Conservation (phyloP, 2,888 invertebrate genomes). For the Azorinus chamasolen region DNA sequence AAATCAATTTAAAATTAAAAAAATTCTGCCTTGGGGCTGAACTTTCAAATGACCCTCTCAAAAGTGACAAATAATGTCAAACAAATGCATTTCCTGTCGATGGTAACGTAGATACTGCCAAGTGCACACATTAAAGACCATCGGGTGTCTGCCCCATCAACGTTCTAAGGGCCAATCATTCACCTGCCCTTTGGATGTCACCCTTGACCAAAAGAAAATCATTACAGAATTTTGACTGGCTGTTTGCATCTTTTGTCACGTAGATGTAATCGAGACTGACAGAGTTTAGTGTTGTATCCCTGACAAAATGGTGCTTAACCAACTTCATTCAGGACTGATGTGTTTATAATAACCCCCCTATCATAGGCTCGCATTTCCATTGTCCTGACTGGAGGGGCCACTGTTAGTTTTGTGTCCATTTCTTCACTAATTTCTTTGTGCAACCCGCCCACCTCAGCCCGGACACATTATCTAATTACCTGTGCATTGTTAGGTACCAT, state of each 20-base stretch:
- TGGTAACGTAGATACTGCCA: constrained; percentile 38
- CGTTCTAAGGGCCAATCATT: constrained; percentile 37
- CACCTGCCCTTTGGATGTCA: constrained; percentile 33
- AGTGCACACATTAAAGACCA: constrained; percentile 41
- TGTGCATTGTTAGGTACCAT: constrained; percentile 41
- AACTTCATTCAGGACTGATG: constrained; percentile 59
- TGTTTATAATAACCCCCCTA: constrained; percentile 67
- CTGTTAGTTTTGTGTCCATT: constrained; percentile 58
- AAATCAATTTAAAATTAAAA: constrained; percentile 2
- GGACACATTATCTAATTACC: constrained; percentile 65
- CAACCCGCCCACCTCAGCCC: constrained; percentile 48
- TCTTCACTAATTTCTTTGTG: constrained; percentile 62
- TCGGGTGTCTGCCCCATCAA: too few relatives aligned
- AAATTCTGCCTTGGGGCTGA: constrained; percentile 10
- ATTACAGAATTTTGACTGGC: constrained; percentile 53
- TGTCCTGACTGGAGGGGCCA: constrained; percentile 52
- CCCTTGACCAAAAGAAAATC: constrained; percentile 52
- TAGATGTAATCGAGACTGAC: constrained; percentile 62
- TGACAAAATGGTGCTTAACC: constrained; percentile 66
- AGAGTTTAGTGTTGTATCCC: constrained; percentile 32
- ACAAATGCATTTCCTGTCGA: constrained; percentile 67
- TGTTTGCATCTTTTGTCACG: constrained; percentile 57
- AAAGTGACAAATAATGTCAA: constrained; percentile 67
- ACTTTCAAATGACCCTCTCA: constrained; percentile 59
- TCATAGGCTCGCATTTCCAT: constrained; percentile 54